A percentile compares a stretch with the other conserved stretches of the same genome.
These are phyloP conservation scores for Probosciger aterrimus DNA, from an alignment of 2,113 vertebrate species.

Conservation along the genomic window DNA sequence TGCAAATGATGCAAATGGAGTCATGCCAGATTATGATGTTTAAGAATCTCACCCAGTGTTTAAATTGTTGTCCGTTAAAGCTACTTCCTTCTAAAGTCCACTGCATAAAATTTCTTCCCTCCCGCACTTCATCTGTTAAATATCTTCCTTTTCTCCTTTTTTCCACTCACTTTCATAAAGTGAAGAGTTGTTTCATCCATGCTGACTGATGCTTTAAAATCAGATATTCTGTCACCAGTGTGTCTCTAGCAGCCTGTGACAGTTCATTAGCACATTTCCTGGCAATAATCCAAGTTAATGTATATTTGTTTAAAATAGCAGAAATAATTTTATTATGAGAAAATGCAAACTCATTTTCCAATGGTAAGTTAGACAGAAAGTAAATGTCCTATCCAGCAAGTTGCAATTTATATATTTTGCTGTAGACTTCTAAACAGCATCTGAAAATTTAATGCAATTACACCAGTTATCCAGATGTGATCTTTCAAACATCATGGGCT, in stretches of 20 bases:
- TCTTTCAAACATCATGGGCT: conserved; percentile 71
- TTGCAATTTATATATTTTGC: conserved; percentile 46
- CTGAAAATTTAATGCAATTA: conserved; percentile 76
- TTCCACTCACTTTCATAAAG: not conserved
- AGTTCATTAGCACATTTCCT: conserved; percentile 41
- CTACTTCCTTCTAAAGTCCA: not conserved
- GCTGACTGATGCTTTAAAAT: not conserved
- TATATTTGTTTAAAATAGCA: conserved; percentile 54
- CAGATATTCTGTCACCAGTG: not conserved
- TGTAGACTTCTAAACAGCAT: conserved; percentile 63
- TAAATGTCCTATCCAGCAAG: not conserved
- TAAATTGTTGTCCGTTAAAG: not conserved
- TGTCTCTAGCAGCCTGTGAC: conserved; percentile 1
- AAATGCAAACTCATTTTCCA: conserved; percentile 46
- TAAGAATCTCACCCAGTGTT: not conserved
- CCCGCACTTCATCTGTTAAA: not conserved
- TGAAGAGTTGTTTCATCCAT: not conserved
- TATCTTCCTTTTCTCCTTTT: not conserved
- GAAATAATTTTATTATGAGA: conserved; percentile 30
- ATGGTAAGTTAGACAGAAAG: conserved; percentile 33
- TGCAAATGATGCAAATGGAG: not conserved
- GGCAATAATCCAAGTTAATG: conserved; percentile 61
- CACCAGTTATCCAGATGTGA: conserved; percentile 71
- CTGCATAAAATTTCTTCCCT: not conserved
- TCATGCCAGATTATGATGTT: not conserved